These are phyloP conservation scores for Carettochelys insculpta DNA, from an alignment of 2,113 vertebrate genomes.

Conservation along the genomic window DNA sequence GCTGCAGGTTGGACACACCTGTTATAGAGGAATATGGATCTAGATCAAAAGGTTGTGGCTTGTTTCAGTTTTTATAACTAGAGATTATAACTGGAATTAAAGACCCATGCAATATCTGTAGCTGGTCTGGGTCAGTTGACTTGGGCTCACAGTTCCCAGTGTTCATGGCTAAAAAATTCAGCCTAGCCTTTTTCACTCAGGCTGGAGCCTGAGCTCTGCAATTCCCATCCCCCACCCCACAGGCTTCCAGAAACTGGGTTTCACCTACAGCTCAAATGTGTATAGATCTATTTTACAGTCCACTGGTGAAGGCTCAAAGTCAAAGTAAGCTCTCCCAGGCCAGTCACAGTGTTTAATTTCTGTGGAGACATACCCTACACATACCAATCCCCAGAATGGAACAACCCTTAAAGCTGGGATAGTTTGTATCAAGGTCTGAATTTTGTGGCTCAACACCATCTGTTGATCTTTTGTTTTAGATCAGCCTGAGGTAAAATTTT, in stretches of 20 bases:
- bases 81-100: neutral
- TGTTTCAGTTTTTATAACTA: neutral
- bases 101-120: neutral
- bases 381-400: neutral
- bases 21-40: neutral
- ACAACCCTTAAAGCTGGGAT: neutral
- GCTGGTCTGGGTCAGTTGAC: neutral
- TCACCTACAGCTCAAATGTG: neutral
- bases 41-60: neutral
- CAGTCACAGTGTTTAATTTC: neutral
- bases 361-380: neutral
- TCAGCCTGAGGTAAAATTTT: neutral
- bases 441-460: neutral
- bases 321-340: neutral
- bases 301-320: neutral
- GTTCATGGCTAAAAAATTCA: neutral
- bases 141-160: neutral
- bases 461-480: neutral
- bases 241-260: neutral
- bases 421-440: fast-evolving
- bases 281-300: neutral
- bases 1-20: too few species aligned
- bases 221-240: too few species aligned
- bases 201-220: neutral
- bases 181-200: neutral